Base-by-base conservation (phyloP, 2,888 invertebrate species). In the Sesia apiformis region DNA sequence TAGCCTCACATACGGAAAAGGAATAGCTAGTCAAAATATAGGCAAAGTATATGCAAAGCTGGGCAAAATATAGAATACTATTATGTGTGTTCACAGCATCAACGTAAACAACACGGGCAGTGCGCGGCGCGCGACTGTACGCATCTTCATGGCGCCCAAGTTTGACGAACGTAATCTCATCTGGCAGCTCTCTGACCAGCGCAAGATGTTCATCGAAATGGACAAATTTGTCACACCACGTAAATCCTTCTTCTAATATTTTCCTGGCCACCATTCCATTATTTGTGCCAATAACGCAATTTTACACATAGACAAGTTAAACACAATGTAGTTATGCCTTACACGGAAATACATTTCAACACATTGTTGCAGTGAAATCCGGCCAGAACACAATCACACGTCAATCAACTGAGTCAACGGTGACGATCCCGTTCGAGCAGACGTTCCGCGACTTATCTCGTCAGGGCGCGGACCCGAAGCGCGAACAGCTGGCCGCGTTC, bases 121-220 rank as follows among this genome's bases (percentile, higher is more conserved):
- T 6, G 78, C 84, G 0, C 74, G 89, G 6, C 85, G 88, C 59
- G 91, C 93, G 38, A 95, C 94, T 0, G 91, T 92, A 52, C 91
- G 95, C 49, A 92, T 95, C 61, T 95, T 93, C 81, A 71, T 95
- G 49, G 92, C 92, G 3, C 95, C 95, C 0, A 93, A 92, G 69
- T 78, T 84, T 55, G 94, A 95, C 69, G 95, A 95, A 69, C 90
- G 93, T 52, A 93, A 93, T 56, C 84, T 92, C 42, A 86, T 90
- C 1, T 93, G 93, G 90, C 64, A 76, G 8, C 90, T 93, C 63
- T 76, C 90, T 3, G 93, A 94, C 56, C 94, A 94, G 63, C 91
- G 93, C 62, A 85, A 90, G 62, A 86, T 94, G 73, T 93, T 94
- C 80, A 90, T 94, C 53, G 95, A 95, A 72, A 87, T 95, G 91